phyloP scores from a whole-genome alignment of 2,888 invertebrate species.

The Trichopoda pennipes region DNA sequence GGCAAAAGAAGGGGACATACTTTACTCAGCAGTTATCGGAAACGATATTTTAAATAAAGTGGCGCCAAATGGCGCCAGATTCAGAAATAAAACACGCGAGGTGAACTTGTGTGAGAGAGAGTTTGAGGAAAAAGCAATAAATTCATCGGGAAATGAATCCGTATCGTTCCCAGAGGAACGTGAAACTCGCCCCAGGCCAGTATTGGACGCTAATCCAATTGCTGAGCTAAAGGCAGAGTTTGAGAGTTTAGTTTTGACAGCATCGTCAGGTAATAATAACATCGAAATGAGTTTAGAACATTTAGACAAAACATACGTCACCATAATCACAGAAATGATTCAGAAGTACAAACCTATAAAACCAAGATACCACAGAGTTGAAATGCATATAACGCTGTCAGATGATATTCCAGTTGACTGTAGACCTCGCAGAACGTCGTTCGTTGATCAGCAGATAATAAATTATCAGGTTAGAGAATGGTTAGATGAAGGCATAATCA shows the following conservation, averaged over 20 bases:
- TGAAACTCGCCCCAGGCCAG: not conserved
- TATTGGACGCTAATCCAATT: slow-evolving; percentile 4
- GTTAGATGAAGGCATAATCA: not conserved
- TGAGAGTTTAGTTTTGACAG: not conserved
- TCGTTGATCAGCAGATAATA: not conserved
- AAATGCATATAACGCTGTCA: slow-evolving; percentile 6
- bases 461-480: not conserved
- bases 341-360: not conserved
- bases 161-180: not conserved
- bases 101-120: not conserved
- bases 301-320: not conserved
- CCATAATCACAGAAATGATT: not conserved
- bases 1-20: not conserved
- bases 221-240: slow-evolving; percentile 3
- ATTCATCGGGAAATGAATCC: not conserved
- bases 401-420: slow-evolving; percentile 9
- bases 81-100: not conserved
- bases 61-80: not conserved
- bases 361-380: not conserved
- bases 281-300: not conserved
- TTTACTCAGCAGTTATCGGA: not conserved
- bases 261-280: not conserved
- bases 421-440: slow-evolving; percentile 1
- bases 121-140: not conserved
- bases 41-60: slow-evolving; percentile 14